Percentiles rank a stretch among this genome's conserved stretches.
These are phyloP conservation scores for Metaphire vulgaris DNA, from an alignment of 1,140 invertebrate genomes.

Conservation along the genomic window DNA sequence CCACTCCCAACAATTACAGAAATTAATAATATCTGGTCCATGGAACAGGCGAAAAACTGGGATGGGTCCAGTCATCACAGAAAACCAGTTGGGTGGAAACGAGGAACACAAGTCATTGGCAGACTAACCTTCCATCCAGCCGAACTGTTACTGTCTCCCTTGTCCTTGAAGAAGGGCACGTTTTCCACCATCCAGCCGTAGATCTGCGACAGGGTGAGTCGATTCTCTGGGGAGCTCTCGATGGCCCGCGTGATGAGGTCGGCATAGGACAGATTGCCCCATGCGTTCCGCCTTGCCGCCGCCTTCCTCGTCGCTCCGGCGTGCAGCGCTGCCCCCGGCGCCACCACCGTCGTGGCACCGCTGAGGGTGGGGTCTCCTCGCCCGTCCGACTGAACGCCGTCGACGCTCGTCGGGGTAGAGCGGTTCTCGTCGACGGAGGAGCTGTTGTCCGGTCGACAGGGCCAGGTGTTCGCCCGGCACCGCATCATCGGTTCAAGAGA, in stretches of 20 bases:
- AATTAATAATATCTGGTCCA: neutral
- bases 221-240: slow-evolving; percentile 85
- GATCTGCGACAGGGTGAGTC: slow-evolving; percentile 76
- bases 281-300: slow-evolving; percentile 22
- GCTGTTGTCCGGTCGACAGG: neutral
- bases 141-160: slow-evolving; percentile 97
- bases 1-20: neutral
- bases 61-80: neutral
- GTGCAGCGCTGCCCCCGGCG: neutral
- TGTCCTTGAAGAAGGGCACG: slow-evolving; percentile 98
- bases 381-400: neutral
- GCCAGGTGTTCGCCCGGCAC: neutral
- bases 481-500: neutral
- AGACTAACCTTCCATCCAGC: slow-evolving; percentile 95
- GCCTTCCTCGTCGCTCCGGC: neutral
- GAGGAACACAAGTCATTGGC: neutral
- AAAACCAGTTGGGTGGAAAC: neutral
- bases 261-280: slow-evolving; percentile 96
- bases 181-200: slow-evolving; percentile 99
- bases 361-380: neutral
- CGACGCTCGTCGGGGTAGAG: neutral
- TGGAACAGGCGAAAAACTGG: neutral
- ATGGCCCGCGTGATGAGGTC: slow-evolving; percentile 99
- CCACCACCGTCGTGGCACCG: neutral
- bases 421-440: neutral